A percentile compares a stretch with the other conserved stretches of the same genome.
phyloP scores from a whole-genome alignment of 2,113 vertebrate species.

The Chaenogobius annularis region DNA sequence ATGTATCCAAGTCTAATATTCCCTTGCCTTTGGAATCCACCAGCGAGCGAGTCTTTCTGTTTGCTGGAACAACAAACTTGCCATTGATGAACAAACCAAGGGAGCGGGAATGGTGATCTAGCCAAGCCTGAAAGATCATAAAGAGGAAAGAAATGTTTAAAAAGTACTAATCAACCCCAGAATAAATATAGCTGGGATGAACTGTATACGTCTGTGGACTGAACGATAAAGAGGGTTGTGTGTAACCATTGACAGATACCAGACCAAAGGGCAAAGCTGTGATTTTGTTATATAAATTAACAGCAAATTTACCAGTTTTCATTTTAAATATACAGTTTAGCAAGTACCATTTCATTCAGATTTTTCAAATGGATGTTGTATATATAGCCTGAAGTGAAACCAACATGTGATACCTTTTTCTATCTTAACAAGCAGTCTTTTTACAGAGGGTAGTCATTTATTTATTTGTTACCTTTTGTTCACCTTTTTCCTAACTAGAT shows the following conservation, averaged over 20 bases:
- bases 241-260: conserved; percentile 57
- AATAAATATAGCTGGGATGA: background rate
- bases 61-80: conserved; percentile 54
- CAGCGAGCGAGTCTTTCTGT: conserved; percentile 44
- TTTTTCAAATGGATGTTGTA: too few species aligned
- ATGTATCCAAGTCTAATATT: background rate
- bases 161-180: background rate
- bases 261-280: conserved; percentile 51
- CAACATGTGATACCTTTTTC: too few species aligned
- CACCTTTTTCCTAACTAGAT: background rate
- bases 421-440: background rate
- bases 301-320: background rate
- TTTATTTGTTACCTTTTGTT: background rate
- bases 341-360: too few species aligned
- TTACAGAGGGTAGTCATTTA: background rate
- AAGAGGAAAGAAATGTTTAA: background rate
- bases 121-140: conserved; percentile 68
- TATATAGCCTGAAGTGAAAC: too few species aligned
- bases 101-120: conserved; percentile 62
- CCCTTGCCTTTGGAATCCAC: conserved; percentile 65
- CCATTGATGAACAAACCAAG: conserved; percentile 75
- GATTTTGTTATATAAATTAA: background rate
- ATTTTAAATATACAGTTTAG: background rate
- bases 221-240: conserved; percentile 1
- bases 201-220: conserved; percentile 8